Evolutionary conservation across 2,797 vertebrate species (phyloP), one percentile per base, ranked within the genome.

Genomic region (Artibeus lituratus): DNA sequence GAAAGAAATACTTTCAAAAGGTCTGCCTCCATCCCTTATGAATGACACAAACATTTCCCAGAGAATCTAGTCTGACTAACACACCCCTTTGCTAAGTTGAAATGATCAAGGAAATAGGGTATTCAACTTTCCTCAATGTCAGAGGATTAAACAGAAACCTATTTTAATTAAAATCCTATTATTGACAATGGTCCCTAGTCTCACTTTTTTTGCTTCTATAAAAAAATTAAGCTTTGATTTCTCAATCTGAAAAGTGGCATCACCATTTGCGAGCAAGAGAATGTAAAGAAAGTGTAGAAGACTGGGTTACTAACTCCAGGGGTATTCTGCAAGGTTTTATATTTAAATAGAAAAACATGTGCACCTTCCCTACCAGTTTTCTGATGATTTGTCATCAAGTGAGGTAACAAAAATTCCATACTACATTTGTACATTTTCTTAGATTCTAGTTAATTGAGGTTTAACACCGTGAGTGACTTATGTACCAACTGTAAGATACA

Each of bases 151-250:
- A 89, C 14, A 90, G 84, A 84, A 96, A 94, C 57, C 42, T 24
- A 59, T 94, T 96, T 85, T 92, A 90, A 95, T 95, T 90, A 62
- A 90, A 95, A 96, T 62, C n/a, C 69, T 62, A 3, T 65, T 78
- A 37, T 91, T 83, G 44, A 74, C 90, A 49, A 12, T 88, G 22
- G 6, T 24, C 57, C n/a, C 21, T 49, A 81, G 21, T 86, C n/a
- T 18, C 35, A 16, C 86, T 74, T 94, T 93, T 80, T 59, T 89
- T 78, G 47, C 74, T 83, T 91, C 83, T 76, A 83, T 93, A 16
- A 26, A 91, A 73, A 92, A 76, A 29, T 16, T 84, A 86, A 55
- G n/a, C 62, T 94, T 94, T 83, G 37, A 37, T 93, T 65, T 95
- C 44, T 93, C 35, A 62, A 5, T 72, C 67, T 89, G 76, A 95